A percentile compares a stretch with the other conserved stretches of the same genome.
Conservation (phyloP, 1,140 invertebrate genomes). For the honey bee (Apis mellifera) region DNA sequence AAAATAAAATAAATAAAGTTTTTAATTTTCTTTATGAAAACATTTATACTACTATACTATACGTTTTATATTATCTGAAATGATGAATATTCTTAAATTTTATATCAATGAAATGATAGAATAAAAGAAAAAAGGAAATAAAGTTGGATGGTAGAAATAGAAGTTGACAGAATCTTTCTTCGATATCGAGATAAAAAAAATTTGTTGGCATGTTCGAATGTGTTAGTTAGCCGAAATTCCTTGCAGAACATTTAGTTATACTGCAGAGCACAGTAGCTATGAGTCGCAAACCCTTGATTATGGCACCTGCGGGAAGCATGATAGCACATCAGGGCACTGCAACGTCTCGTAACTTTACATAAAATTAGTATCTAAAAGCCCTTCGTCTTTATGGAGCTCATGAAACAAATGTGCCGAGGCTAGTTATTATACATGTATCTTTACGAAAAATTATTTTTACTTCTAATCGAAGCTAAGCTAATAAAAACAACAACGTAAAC, state of each 20-base stretch:
- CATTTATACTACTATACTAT: too few relatives aligned
- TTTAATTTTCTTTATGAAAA: not conserved
- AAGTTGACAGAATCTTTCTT: not conserved
- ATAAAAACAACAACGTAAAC: too few relatives aligned
- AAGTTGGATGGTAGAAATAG: too few relatives aligned
- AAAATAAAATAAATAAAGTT: not conserved
- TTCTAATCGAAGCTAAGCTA: conserved; percentile 16
- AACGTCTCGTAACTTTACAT: conserved; percentile 76
- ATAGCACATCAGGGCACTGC: conserved; percentile 68
- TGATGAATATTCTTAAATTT: not conserved
- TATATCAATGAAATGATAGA: not conserved
- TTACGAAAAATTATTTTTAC: not conserved
- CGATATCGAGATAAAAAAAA: not conserved
- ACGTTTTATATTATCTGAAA: not conserved
- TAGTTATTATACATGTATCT: not conserved
- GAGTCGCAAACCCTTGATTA: conserved; percentile 65
- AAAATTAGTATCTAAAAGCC: conserved; percentile 79
- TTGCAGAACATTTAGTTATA: conserved; percentile 66
- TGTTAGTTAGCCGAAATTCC: conserved; percentile 42
- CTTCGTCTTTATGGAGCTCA: conserved; percentile 67
- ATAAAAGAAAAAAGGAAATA: too few relatives aligned
- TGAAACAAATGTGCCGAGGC: conserved; percentile 32
- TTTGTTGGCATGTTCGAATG: not conserved
- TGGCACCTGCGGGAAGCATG: conserved; percentile 70
- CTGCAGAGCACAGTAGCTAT: conserved; percentile 39